A percentile compares a stretch with the other conserved stretches of the same genome.
phyloP scores from a whole-genome alignment of 1,140 invertebrate species.

The Antheraea pernyi region DNA sequence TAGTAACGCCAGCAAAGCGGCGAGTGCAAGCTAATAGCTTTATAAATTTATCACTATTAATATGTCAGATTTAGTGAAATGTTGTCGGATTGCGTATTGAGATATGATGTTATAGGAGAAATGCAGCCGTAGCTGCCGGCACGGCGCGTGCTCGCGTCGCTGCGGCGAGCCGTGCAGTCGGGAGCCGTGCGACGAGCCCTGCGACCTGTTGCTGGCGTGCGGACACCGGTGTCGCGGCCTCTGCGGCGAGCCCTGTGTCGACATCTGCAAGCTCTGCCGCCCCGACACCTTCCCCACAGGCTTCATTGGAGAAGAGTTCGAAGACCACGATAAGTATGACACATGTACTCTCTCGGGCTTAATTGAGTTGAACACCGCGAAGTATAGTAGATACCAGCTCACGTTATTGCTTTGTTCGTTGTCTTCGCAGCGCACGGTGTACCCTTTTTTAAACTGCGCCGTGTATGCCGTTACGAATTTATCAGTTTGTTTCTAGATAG shows the following conservation, averaged over 20 bases:
- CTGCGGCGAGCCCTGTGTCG: constrained; percentile 84
- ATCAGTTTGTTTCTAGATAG: no score
- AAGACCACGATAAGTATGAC: constrained; percentile 77
- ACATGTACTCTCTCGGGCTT: not conserved
- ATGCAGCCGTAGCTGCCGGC: constrained; percentile 80
- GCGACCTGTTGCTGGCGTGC: constrained; percentile 74
- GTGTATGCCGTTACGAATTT: no score
- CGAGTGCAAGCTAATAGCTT: no score
- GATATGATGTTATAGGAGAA: constrained; percentile 80
- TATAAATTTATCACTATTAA: no score
- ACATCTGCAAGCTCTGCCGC: constrained; percentile 74
- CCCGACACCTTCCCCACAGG: constrained; percentile 70
- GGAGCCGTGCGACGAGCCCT: constrained; percentile 78
- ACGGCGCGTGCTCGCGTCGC: constrained; percentile 67
- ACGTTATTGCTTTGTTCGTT: no score
- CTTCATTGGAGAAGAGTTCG: constrained; percentile 81
- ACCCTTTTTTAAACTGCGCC: no score
- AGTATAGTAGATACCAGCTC: no score
- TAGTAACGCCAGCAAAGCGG: no score
- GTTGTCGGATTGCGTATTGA: no score
- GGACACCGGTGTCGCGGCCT: constrained; percentile 83
- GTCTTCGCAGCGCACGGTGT: no score
- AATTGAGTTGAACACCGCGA: no score
- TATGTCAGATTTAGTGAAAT: no score
- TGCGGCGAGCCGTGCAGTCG: constrained; percentile 80